phyloP scores from a whole-genome alignment of 2,888 invertebrate genomes.

The Acrocyrtus sp. region DNA sequence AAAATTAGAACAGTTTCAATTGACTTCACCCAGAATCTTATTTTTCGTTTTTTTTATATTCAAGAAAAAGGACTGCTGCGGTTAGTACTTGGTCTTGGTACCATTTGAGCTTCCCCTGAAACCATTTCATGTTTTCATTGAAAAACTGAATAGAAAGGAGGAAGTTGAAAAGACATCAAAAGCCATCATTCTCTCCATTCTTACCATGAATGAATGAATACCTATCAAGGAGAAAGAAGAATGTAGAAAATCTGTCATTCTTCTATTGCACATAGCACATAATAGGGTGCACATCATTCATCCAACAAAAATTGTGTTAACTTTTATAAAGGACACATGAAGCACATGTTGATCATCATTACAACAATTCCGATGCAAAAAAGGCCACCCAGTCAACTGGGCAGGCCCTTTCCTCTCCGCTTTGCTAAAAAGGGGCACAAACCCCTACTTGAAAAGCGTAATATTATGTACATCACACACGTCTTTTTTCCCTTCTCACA shows the following conservation, averaged over 20 bases:
- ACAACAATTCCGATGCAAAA: too few relatives aligned
- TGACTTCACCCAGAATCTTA: too few relatives aligned
- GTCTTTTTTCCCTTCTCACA: too few relatives aligned
- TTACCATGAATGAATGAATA: conserved; percentile 32
- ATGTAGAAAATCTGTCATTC: conserved; percentile 24
- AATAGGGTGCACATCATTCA: conserved; percentile 45
- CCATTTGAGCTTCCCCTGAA: too few relatives aligned
- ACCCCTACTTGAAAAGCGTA: too few relatives aligned
- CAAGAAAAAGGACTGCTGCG: conserved; percentile 36
- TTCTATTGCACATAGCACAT: too few relatives aligned
- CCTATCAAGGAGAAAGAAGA: background rate
- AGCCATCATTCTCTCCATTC: conserved; percentile 9
- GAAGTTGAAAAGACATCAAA: conserved; percentile 33
- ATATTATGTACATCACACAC: too few relatives aligned
- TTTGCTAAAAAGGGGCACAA: conserved; percentile 10
- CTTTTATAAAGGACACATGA: background rate
- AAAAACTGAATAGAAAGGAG: conserved; percentile 25
- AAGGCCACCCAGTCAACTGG: conserved; percentile 45
- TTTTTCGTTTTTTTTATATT: too few relatives aligned
- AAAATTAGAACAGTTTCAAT: too few relatives aligned
- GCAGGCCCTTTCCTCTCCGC: conserved; percentile 21
- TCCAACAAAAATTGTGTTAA: conserved; percentile 4
- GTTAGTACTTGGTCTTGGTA: conserved; percentile 20
- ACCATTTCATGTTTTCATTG: conserved; percentile 18
- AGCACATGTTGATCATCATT: conserved; percentile 30